Conservation (phyloP, 2,797 vertebrate species). For the Poliocrania exsul region DNA sequence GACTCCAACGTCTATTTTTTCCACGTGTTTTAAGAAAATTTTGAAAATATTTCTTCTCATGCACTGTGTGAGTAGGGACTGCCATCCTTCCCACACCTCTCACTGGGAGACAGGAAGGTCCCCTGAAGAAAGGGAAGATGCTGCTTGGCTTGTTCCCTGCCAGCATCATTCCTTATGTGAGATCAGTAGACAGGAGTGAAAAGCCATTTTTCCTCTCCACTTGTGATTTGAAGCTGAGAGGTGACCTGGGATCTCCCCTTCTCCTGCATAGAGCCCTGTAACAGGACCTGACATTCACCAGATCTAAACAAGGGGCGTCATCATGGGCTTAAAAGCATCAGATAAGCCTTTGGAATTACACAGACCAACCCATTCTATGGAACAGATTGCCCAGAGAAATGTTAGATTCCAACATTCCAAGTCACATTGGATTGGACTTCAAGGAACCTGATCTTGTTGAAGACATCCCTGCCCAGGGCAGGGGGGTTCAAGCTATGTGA, state of each 20-base stretch:
- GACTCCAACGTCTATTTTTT: neutral
- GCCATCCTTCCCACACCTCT: accelerated
- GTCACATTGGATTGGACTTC: no score
- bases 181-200: neutral
- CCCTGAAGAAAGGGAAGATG: neutral
- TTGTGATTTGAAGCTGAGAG: neutral
- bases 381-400: no score
- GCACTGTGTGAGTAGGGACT: accelerated
- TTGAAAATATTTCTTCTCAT: neutral
- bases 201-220: neutral
- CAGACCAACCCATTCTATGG: neutral
- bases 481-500: no score
- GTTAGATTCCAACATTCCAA: neutral
- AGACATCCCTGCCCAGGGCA: no score
- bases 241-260: neutral
- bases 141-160: neutral
- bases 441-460: no score
- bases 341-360: neutral
- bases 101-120: neutral
- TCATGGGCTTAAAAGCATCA: neutral
- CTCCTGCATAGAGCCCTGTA: accelerated
- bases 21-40: neutral
- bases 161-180: neutral
- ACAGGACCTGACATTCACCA: neutral
- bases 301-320: neutral